phyloP scores from a whole-genome alignment of 2,888 invertebrate species.

The Thymelicus acteon region DNA sequence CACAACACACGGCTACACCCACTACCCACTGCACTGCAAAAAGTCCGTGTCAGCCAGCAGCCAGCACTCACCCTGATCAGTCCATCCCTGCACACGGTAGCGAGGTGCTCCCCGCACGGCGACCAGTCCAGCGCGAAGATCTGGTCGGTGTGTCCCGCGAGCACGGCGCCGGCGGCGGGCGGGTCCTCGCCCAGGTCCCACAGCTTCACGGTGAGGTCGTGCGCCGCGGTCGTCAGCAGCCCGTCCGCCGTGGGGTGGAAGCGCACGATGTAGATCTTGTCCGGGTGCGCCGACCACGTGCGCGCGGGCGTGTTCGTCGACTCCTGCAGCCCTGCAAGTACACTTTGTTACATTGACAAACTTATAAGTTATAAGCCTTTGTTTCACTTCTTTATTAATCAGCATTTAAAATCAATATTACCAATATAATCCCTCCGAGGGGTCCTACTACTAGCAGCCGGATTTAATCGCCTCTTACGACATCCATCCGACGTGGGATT shows the following conservation, averaged over 20 bases:
- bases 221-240: conserved; percentile 94
- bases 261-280: conserved; percentile 94
- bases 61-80: conserved; percentile 83
- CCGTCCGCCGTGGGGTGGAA: conserved; percentile 95
- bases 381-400: too few relatives aligned
- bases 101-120: conserved; percentile 93
- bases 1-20: too few relatives aligned
- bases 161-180: conserved; percentile 76
- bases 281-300: conserved; percentile 90
- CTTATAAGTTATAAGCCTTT: too few relatives aligned
- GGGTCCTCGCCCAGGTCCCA: conserved; percentile 89
- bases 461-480: too few relatives aligned
- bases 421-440: too few relatives aligned
- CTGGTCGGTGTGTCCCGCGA: conserved; percentile 92
- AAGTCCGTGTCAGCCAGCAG: too few relatives aligned
- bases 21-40: too few relatives aligned
- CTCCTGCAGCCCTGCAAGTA: conserved; percentile 84
- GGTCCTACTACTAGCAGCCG: too few relatives aligned
- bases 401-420: too few relatives aligned
- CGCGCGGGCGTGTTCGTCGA: conserved; percentile 91
- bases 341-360: too few relatives aligned
- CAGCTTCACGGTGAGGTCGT: conserved; percentile 94
- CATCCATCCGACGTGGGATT: too few relatives aligned
- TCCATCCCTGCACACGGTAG: conserved; percentile 96
- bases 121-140: conserved; percentile 98